Percentiles rank a stretch among this genome's conserved stretches.
These are phyloP conservation scores for Meloidogyne floridensis DNA, from an alignment of 1,140 invertebrate genomes.

Conservation along the genomic window DNA sequence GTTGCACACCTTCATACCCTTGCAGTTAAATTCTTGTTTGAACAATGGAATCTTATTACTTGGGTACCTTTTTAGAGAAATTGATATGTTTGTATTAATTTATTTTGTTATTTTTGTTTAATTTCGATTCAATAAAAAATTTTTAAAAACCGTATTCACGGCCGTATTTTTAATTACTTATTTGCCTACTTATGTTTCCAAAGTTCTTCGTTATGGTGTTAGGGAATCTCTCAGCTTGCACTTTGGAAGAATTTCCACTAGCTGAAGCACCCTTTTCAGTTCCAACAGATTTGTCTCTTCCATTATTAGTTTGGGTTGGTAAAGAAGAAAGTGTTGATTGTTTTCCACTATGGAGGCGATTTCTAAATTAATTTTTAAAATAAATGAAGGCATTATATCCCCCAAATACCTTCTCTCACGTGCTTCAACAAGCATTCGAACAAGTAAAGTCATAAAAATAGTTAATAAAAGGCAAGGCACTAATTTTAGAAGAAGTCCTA, in stretches of 20 bases:
- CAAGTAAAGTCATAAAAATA: conserved; percentile 63
- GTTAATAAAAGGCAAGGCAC: conserved; percentile 63
- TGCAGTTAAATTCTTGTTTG: no score
- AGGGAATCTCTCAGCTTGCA: conserved; percentile 51
- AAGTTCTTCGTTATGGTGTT: no score
- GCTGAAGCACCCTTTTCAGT: not conserved
- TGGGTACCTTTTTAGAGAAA: no score
- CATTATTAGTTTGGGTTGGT: conserved; percentile 14
- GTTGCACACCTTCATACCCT: no score
- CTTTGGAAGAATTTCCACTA: conserved; percentile 24
- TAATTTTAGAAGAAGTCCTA: conserved; percentile 62
- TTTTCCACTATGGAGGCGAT: not conserved
- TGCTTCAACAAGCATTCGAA: conserved; percentile 62
- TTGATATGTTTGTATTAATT: no score
- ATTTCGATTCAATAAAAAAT: no score
- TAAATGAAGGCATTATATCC: not conserved
- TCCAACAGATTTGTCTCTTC: not conserved
- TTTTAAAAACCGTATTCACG: no score
- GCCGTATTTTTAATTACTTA: no score
- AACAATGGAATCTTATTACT: no score
- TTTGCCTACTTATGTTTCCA: no score
- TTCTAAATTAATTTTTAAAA: not conserved
- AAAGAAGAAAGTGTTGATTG: not conserved
- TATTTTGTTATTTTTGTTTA: no score
- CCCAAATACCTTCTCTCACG: conserved; percentile 43